These are phyloP conservation scores for Apotomis betuletana DNA, from an alignment of 2,888 invertebrate species.

Conservation along the genomic window DNA sequence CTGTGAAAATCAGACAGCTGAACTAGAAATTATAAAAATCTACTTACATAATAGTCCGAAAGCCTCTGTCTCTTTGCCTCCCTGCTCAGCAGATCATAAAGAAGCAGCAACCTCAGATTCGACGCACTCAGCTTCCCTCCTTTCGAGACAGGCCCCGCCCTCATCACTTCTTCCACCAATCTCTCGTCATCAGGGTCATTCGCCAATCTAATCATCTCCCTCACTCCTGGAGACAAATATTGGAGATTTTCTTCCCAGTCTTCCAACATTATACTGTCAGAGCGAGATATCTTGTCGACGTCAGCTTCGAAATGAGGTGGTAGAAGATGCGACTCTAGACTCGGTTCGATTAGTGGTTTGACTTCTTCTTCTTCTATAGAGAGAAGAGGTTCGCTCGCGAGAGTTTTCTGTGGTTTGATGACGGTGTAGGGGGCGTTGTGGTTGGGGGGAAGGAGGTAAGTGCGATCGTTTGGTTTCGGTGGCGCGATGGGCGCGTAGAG, in stretches of 20 bases:
- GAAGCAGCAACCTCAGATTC: slow-evolving; percentile 82
- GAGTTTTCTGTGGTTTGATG: slow-evolving; percentile 62
- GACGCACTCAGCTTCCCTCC: slow-evolving; percentile 82
- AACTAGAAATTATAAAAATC: too few relatives aligned
- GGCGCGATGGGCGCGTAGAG: slow-evolving; percentile 81
- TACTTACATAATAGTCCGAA: slow-evolving; percentile 84
- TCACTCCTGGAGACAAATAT: slow-evolving; percentile 71
- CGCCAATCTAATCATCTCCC: slow-evolving; percentile 74
- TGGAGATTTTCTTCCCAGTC: slow-evolving; percentile 74
- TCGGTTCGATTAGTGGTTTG: slow-evolving; percentile 70
- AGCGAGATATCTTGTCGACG: slow-evolving; percentile 61
- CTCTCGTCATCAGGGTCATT: slow-evolving; percentile 67
- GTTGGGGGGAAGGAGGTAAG: slow-evolving; percentile 69
- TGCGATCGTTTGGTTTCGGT: slow-evolving; percentile 66
- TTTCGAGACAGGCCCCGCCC: slow-evolving; percentile 71
- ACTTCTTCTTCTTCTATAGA: slow-evolving; percentile 67
- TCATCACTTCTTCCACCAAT: slow-evolving; percentile 66
- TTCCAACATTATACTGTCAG: slow-evolving; percentile 62
- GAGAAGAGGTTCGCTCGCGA: slow-evolving; percentile 65
- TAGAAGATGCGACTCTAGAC: slow-evolving; percentile 60
- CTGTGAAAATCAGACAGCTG: too few relatives aligned
- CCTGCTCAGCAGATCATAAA: slow-evolving; percentile 86
- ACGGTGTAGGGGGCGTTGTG: slow-evolving; percentile 69
- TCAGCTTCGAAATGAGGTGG: slow-evolving; percentile 65
- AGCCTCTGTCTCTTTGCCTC: slow-evolving; percentile 86